Evolutionary conservation across 2,888 invertebrate species (phyloP), one percentile per base, ranked within the genome.

Genomic region (Andrena bucephala): DNA sequence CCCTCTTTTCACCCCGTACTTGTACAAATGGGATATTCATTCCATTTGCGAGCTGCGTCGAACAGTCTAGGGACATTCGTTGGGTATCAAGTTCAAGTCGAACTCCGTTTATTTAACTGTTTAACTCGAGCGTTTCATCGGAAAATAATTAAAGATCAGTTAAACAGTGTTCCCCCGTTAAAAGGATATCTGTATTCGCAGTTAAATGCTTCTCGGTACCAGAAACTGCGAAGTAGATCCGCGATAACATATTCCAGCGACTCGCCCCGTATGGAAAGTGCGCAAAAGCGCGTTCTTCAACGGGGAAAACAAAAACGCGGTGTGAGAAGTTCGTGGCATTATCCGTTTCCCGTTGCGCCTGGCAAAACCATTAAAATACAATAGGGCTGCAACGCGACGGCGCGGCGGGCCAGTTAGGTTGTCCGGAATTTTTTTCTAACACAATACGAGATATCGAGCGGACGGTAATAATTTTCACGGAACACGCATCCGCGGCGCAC

Each of bases 341-440:
- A 80, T 59, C 57, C 63, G 27, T 60, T 36, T 68, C 29, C 31
- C 27, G 2, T 16, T 31, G 36, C 42, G 16, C 63, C 36, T n/a
- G 66, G 50, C 0, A 33, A 36, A 57, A 67, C 73, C n/a, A 83
- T 83, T 81, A 83, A 83, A 83, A 82, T 83, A 83, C 83, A 83
- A 83, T 83, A 73, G 83, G 66, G 48, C 68, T 5, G 72, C 42
- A 42, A 13, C 20, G 70, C 69, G 65, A 16, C 42, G 16, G 42
- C 42, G 52, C 72, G 68, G 52, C 54, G 50, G 48, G 33, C 42
- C 82, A 27, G 48, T 67, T 59, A 67, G 62, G 70, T 82, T 81
- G 42, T n/a, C 20, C 42, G 27, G 20, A 81, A 81, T 82, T 70
- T 67, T 82, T 83, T 74, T 52, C 69, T 60, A 66, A 42, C 73